Base-by-base conservation (phyloP, 2,113 vertebrate species). In the Scomber colias region DNA sequence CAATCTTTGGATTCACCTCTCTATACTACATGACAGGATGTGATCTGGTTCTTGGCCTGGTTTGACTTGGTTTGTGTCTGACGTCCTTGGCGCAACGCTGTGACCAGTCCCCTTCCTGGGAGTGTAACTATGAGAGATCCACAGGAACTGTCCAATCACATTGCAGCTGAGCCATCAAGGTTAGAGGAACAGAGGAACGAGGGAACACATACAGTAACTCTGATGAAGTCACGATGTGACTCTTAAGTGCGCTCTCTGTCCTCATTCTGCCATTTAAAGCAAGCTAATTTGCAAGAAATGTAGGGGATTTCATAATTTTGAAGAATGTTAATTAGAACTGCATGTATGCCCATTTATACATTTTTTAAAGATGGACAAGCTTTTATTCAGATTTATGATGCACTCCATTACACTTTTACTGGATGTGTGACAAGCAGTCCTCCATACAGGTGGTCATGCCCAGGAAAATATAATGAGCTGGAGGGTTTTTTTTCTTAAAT, bases 201-300 rank as follows among this genome's bases (percentile, higher is more conserved):
- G 76, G 51, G 11, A 82, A 64, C 72, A 50, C 24, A 35, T 27
- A 0, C 48, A 60, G 50, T 8, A 63, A 63, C 63, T 59, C 30
- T 57, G 49, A 65, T 46, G 54, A 54, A 71, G 75, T 62, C 70
- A 70, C 30, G 16, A 27, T 53, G 53, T 56, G 67, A 84, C 62
- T 75, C 51, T 53, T 16, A 24, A 46, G 55, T 67, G 50, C 57
- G 75, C 73, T 54, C 16, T 12, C 30, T 79, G 81, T 73, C 75
- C 82, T 60, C 21, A 6, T 84, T 73, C 79, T 83, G 71, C 56
- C 69, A 82, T 64, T 80, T 64, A 70, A 60, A 75, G 27, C 27
- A 8, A 67, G 46, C 44, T 68, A 16, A 68, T 82, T 76, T 76
- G 61, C 45, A 76, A 81, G 50, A 79, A 72, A 24, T 45, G 12